Percentiles rank a stretch among this genome's conserved stretches.
These are phyloP conservation scores for Hypomesus transpacificus DNA, from an alignment of 2,113 vertebrate genomes.

Conservation along the genomic window DNA sequence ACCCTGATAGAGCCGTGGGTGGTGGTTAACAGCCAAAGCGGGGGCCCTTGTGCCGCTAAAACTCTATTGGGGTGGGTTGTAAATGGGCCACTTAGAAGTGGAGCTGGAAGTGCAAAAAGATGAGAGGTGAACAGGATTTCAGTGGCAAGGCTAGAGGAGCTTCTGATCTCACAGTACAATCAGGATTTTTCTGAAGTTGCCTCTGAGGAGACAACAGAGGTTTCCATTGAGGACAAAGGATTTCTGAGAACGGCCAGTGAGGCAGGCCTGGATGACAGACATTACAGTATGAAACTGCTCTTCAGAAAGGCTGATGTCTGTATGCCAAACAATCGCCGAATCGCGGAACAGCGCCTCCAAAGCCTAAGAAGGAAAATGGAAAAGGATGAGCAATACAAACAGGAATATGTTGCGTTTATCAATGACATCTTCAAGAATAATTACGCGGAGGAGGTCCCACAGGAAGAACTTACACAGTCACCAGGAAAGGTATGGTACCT, in stretches of 20 bases:
- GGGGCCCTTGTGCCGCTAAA: neutral
- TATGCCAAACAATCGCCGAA: slow-evolving; percentile 1
- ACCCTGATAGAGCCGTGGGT: neutral
- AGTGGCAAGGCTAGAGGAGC: neutral
- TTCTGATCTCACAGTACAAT: neutral
- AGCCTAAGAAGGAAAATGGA: neutral
- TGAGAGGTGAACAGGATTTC: neutral
- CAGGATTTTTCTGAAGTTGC: neutral
- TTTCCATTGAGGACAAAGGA: neutral
- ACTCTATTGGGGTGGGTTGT: neutral
- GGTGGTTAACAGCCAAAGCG: neutral
- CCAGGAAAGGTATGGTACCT: neutral
- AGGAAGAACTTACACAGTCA: neutral
- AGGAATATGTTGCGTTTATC: neutral
- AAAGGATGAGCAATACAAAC: neutral
- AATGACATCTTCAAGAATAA: neutral
- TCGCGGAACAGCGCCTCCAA: neutral
- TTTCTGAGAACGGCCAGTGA: neutral
- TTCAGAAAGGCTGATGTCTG: neutral
- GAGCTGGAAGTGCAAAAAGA: no score
- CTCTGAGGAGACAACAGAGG: neutral
- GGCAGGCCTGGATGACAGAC: neutral
- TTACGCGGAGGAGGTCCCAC: neutral
- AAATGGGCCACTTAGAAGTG: neutral
- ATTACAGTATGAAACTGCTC: neutral